Evolutionary conservation across 2,797 vertebrate genomes (phyloP).

Genomic region (Streptopelia turtur): DNA sequence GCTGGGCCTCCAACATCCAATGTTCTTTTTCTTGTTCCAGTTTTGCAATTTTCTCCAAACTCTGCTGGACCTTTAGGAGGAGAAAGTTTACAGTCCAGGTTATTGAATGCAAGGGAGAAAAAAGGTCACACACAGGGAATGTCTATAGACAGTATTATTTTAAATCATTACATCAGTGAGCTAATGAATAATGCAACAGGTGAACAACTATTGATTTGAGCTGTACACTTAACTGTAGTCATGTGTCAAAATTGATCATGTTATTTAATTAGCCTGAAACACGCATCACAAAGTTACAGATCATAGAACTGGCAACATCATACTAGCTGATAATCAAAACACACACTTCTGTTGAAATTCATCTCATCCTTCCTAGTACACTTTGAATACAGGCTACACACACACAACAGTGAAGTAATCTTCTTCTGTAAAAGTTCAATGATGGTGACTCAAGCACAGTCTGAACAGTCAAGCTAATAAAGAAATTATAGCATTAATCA

Average conservation of each 20-base stretch:
- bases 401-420: background rate
- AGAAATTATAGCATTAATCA: background rate
- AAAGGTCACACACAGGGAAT: background rate
- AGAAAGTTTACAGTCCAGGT: constrained; percentile 13
- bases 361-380: background rate
- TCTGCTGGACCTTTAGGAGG: constrained; percentile 91
- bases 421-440: background rate
- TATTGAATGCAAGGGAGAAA: background rate
- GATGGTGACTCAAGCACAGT: background rate
- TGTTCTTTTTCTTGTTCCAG: constrained; percentile 99
- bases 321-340: background rate
- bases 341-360: background rate
- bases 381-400: background rate
- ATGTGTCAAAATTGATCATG: background rate
- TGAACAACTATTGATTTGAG: background rate
- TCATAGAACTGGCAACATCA: background rate
- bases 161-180: background rate
- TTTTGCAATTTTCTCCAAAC: constrained; percentile 95
- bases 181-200: background rate
- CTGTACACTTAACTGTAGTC: background rate
- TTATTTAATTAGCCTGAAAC: background rate
- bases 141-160: background rate
- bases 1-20: constrained; percentile 97
- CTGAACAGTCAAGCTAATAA: background rate
- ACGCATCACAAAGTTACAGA: background rate